Conservation (phyloP, 2,113 vertebrate species). For the Pao palembangensis region DNA sequence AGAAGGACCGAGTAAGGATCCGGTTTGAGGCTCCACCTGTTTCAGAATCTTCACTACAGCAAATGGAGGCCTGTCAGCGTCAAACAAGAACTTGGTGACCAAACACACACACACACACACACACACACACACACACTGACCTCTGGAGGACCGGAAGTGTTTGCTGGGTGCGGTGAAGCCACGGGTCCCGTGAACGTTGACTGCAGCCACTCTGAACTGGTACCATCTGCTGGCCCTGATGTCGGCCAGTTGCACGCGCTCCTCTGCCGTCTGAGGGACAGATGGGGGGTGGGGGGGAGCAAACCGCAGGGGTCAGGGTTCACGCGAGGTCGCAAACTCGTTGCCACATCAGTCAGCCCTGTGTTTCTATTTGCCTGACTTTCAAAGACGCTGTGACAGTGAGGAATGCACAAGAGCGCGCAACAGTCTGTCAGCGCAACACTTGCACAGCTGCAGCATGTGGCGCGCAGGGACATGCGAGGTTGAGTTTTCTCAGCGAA, state of each 20-base stretch:
- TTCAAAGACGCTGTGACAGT: constrained; percentile 62
- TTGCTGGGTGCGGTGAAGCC: constrained; percentile 97
- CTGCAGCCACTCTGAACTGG: constrained; percentile 94
- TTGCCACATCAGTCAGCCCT: constrained; percentile 69
- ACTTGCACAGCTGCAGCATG: constrained; percentile 54
- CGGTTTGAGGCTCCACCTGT: constrained; percentile 38
- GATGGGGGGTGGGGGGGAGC: constrained; percentile 60
- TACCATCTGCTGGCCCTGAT: constrained; percentile 91
- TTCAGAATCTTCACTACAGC: constrained; percentile 24
- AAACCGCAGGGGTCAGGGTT: constrained; percentile 67
- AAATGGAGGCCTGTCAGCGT: constrained; percentile 29
- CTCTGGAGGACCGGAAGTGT: constrained; percentile 92
- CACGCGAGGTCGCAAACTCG: constrained; percentile 56
- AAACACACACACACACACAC: constrained; percentile 45
- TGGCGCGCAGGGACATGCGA: constrained; percentile 32
- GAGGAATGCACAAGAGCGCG: constrained; percentile 58
- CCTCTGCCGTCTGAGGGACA: constrained; percentile 86
- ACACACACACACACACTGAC: constrained; percentile 64
- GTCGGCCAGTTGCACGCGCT: constrained; percentile 81
- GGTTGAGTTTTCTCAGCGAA: constrained; percentile 20
- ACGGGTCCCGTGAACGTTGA: constrained; percentile 91
- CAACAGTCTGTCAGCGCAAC: constrained; percentile 35
- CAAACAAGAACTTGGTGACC: constrained; percentile 37
- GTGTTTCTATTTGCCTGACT: constrained; percentile 57
- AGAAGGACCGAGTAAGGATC: too few species aligned